Base-by-base conservation (phyloP, 2,113 vertebrate species). In the Indicator maculatus region DNA sequence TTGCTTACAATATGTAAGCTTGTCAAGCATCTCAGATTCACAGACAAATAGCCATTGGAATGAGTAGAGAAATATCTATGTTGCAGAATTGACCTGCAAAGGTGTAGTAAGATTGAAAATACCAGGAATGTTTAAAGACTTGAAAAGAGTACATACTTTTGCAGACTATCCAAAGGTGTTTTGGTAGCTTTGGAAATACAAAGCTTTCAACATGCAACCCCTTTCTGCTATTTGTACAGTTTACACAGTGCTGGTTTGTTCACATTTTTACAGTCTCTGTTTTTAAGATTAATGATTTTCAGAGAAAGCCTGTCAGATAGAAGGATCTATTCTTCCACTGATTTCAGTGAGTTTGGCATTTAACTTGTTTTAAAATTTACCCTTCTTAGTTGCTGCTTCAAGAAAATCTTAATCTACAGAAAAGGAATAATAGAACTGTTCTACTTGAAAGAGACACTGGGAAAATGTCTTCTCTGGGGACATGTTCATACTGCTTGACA, bases 391-490 rank as follows among this genome's bases (percentile, higher is more conserved):
- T 36, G 39, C 41, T 60, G 50, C 70, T 92, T 86, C 73, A 86
- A 70, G 71, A 84, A 90, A 81, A 52, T 60, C 84, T 58, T 47
- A 83, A 77, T 88, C 71, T 91, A 82, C 50, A 75, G 66, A 75
- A 77, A 72, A 67, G 44, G 50, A 91, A 93, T 80, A 94, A 86
- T 38, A 30, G 67, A 56, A 89, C 18, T 83, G 52, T 33, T 64
- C 14, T 36, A 76, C 67, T 72, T 89, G 79, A 70, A 88, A 88
- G 79, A 72, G 58, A 16, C 56, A 4, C 55, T 47, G 41, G 39
- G 65, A 93, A 70, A 58, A 53, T 45, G 56, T 20, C 52, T 95
- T n/a, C 88, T 96, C 92, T 67, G 64, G 88, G 76, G 90, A 93
- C 65, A 28, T 0, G 31, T 47, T 89, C 70, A 15, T 41, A 60